Evolutionary conservation across 2,888 invertebrate genomes (phyloP).

Genomic region (Sphinx pinastri): DNA sequence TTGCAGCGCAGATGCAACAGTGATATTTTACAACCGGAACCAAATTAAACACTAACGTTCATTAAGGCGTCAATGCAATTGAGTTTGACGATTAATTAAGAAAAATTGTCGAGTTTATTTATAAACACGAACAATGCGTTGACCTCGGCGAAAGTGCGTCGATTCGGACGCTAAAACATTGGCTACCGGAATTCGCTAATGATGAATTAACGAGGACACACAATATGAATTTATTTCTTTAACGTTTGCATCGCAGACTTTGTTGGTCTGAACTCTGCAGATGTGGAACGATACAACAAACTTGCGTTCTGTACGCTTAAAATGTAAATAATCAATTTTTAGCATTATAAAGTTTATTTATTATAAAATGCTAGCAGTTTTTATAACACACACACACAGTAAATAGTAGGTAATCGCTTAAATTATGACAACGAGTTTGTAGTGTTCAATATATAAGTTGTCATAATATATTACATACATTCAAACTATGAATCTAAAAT

Average conservation of each 20-base stretch:
- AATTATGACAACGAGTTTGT: background rate
- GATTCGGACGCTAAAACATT: slow-evolving; percentile 58
- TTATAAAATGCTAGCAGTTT: background rate
- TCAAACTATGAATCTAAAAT: too few species aligned
- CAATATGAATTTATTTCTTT: slow-evolving; percentile 25
- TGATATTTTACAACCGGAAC: background rate
- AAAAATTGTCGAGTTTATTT: slow-evolving; percentile 46
- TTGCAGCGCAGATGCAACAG: background rate
- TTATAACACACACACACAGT: background rate
- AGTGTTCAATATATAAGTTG: background rate
- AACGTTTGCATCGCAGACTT: slow-evolving; percentile 25
- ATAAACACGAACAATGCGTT: slow-evolving; percentile 63
- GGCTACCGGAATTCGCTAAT: slow-evolving; percentile 65
- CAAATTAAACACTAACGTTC: background rate
- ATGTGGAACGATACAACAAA: slow-evolving; percentile 25
- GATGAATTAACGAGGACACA: slow-evolving; percentile 52
- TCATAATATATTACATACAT: too few species aligned
- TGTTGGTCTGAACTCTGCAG: slow-evolving; percentile 2
- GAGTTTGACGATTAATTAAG: slow-evolving; percentile 12
- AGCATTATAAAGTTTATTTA: background rate
- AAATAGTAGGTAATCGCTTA: background rate
- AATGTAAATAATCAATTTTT: slow-evolving; percentile 12
- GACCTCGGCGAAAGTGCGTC: slow-evolving; percentile 59
- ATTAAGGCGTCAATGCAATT: background rate
- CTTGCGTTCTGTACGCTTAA: background rate